A percentile compares a stretch with the other conserved stretches of the same genome.
phyloP scores from a whole-genome alignment of 2,113 vertebrate species.

The Xyliphius kryptos region DNA sequence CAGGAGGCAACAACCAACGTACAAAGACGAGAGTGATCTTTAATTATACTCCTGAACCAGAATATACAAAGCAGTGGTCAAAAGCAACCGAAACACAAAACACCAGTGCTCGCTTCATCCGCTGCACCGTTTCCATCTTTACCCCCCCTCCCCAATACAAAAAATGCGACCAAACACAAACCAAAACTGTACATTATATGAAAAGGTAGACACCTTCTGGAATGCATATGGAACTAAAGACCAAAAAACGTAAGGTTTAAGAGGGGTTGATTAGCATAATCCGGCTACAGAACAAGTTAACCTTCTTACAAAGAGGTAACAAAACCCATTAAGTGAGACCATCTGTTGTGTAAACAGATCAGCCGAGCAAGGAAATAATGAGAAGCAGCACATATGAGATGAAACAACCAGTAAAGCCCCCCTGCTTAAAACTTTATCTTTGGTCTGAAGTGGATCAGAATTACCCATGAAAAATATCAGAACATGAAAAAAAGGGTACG shows the following conservation, averaged over 20 bases:
- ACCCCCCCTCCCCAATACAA: constrained; percentile 53
- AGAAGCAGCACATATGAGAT: constrained; percentile 64
- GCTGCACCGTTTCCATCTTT: constrained; percentile 60
- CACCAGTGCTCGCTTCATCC: constrained; percentile 50
- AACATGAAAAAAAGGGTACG: constrained; percentile 52
- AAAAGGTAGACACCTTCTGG: constrained; percentile 67
- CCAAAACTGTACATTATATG: constrained; percentile 50
- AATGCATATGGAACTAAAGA: constrained; percentile 73
- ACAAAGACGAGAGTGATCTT: constrained; percentile 57
- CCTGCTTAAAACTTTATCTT: constrained; percentile 77
- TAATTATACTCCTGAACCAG: constrained; percentile 73
- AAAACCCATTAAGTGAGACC: constrained; percentile 52
- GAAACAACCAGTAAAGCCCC: constrained; percentile 57
- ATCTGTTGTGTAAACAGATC: constrained; percentile 63
- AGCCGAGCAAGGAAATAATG: constrained; percentile 58
- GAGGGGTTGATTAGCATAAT: constrained; percentile 71
- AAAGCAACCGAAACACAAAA: constrained; percentile 65
- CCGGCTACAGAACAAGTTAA: constrained; percentile 47
- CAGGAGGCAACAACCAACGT: background rate
- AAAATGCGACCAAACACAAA: constrained; percentile 40
- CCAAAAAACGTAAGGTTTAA: constrained; percentile 72
- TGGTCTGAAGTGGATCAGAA: constrained; percentile 74
- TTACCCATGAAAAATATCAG: constrained; percentile 62
- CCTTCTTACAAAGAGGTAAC: constrained; percentile 42
- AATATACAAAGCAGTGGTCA: constrained; percentile 84